Base-by-base conservation (phyloP, 2,888 invertebrate genomes). In the Eudasyphora cyanicolor region DNA sequence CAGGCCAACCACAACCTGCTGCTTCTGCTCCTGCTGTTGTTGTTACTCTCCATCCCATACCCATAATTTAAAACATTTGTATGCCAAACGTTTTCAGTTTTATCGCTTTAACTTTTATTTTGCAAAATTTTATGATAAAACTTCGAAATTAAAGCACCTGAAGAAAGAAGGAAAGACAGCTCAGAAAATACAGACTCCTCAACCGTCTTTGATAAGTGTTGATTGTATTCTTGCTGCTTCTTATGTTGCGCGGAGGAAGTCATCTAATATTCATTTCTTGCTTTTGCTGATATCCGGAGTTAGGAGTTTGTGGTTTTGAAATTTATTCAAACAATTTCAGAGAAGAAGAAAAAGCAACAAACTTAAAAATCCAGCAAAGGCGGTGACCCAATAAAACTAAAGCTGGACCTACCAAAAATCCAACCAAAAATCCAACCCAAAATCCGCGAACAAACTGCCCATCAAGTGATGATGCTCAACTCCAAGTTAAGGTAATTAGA, bases 401-500 rank as follows among this genome's bases (percentile, higher is more conserved):
- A 17, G 32, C 62, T 17, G 62, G 62, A 35, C 1, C 38, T 8
- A 32, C 64, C n/a, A 64, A 24, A 17, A 2, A n/a, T 45, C 45
- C 45, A n/a, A 17, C 17, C 32, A 32, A 17, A n/a, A n/a, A n/a
- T n/a, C n/a, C n/a, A n/a, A 62, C 5, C 14, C 49, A 49, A 49
- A 17, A 19, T 49, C 10, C 14, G 14, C 45, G 67, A 45, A 69
- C 78, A 19, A 32, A 64, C 27, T 57, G 54, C 51, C 70, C 70
- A 51, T 75, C 54, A 75, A 76, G 45, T 62, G 75, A 64, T 71
- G 76, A 73, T 73, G 82, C 73, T 73, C 60, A 49, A 69, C 73
- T 57, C 62, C 24, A 76, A 73, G 51, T 38, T 49, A 51, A 79
- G 74, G 67, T 76, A 76, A 79, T 82, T 76, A 76, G 73, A 76